phyloP scores from a whole-genome alignment of 2,113 vertebrate species.

The Arizona elegans region DNA sequence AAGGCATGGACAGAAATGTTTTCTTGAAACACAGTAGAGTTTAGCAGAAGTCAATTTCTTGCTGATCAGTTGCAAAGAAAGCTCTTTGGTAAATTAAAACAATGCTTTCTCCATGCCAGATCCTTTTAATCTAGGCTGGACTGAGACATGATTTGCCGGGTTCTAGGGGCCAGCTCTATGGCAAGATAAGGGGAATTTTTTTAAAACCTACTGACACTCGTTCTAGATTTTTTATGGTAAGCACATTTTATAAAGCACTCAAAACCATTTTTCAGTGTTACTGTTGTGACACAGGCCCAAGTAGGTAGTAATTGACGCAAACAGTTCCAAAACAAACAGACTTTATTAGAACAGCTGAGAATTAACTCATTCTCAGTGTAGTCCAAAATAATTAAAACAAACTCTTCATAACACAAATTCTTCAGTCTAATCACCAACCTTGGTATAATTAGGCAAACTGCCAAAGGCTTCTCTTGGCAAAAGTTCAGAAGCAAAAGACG shows the following conservation, averaged over 20 bases:
- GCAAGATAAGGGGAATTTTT: neutral
- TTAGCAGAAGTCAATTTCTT: neutral
- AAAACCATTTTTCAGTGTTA: neutral
- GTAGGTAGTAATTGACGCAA: too few relatives aligned
- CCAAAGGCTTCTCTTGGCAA: too few relatives aligned
- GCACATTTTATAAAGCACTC: neutral
- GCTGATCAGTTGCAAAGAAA: neutral
- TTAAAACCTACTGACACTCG: neutral
- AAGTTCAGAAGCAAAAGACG: too few relatives aligned
- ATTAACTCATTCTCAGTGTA: too few relatives aligned
- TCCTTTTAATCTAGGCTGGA: neutral
- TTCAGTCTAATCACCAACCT: too few relatives aligned
- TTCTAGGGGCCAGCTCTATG: neutral
- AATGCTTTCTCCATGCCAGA: neutral
- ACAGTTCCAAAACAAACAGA: too few relatives aligned
- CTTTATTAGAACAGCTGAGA: too few relatives aligned
- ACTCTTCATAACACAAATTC: too few relatives aligned
- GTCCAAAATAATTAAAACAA: too few relatives aligned
- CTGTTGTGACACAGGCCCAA: too few relatives aligned
- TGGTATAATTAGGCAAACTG: too few relatives aligned
- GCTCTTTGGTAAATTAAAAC: neutral
- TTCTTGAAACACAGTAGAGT: neutral
- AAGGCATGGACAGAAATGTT: neutral
- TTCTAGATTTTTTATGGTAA: neutral
- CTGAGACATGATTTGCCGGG: neutral